These are phyloP conservation scores for Meloidogyne floridensis DNA, from an alignment of 1,140 invertebrate species.

Conservation along the genomic window DNA sequence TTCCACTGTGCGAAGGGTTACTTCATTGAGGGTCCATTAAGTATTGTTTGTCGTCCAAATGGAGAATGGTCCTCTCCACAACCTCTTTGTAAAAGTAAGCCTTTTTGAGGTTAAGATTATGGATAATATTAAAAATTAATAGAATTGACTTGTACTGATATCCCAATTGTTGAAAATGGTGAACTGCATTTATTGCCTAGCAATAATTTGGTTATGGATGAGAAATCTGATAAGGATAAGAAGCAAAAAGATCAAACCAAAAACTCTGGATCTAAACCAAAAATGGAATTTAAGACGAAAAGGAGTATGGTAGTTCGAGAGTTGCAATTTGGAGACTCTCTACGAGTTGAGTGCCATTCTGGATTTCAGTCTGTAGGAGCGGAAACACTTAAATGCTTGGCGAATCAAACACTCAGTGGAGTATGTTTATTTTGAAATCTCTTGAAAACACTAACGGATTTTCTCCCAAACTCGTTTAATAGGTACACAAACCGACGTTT, in stretches of 20 bases:
- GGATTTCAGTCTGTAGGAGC: constrained; percentile 82
- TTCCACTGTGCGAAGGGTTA: constrained; percentile 93
- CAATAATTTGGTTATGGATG: background rate
- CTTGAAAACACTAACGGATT: background rate
- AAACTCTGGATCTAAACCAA: background rate
- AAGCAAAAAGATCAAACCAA: background rate
- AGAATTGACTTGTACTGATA: constrained; percentile 78
- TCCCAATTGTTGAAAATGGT: constrained; percentile 73
- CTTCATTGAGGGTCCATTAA: constrained; percentile 81
- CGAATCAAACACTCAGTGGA: constrained; percentile 81
- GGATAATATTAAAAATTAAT: constrained; percentile 37
- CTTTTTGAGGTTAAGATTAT: background rate
- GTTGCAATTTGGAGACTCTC: constrained; percentile 86
- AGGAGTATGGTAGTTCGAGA: background rate
- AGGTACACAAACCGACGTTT: too few relatives aligned
- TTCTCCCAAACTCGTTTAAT: background rate
- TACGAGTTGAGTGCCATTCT: constrained; percentile 85
- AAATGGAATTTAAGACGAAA: background rate
- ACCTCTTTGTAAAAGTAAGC: constrained; percentile 80
- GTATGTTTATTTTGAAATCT: background rate
- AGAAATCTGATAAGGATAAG: background rate
- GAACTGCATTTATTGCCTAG: constrained; percentile 19
- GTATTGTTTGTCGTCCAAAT: constrained; percentile 90
- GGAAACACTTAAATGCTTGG: constrained; percentile 84
- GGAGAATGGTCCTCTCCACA: constrained; percentile 91